Conservation (phyloP, 1,140 invertebrate genomes). For the Drosophila kanapiae region DNA sequence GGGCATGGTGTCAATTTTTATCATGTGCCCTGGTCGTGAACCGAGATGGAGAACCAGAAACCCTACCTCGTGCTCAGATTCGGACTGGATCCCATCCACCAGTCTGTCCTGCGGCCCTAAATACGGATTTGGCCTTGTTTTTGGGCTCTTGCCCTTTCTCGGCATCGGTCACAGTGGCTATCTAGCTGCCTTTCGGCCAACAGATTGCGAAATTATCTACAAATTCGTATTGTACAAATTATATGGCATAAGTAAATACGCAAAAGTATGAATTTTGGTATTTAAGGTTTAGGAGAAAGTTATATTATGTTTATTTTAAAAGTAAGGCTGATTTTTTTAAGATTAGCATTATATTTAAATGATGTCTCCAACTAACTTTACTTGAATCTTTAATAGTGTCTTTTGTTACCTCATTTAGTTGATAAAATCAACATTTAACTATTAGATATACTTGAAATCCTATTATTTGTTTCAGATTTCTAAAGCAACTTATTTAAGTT, state of each 20-base stretch:
- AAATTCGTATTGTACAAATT: not conserved
- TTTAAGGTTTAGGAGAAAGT: too few species aligned
- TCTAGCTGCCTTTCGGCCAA: not conserved
- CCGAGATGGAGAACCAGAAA: slow-evolving; percentile 33
- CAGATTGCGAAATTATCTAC: not conserved
- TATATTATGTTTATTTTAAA: too few species aligned
- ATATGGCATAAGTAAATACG: not conserved
- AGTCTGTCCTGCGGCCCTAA: slow-evolving; percentile 22
- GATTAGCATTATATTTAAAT: too few species aligned
- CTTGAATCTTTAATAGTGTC: too few species aligned
- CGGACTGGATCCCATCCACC: not conserved
- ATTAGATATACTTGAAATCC: not conserved
- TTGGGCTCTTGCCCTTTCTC: slow-evolving; percentile 16
- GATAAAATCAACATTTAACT: too few species aligned
- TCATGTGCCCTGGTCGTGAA: slow-evolving; percentile 71
- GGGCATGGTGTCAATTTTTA: slow-evolving; percentile 75
- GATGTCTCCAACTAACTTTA: too few species aligned
- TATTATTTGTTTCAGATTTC: not conserved
- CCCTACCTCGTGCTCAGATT: slow-evolving; percentile 5
- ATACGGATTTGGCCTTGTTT: slow-evolving; percentile 38
- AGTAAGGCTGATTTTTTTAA: too few species aligned
- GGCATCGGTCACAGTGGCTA: slow-evolving; percentile 1
- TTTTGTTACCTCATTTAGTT: too few species aligned
- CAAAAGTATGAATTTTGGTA: not conserved
- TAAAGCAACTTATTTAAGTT: too few species aligned